Evolutionary conservation across 2,888 invertebrate species (phyloP).

Genomic region (Dasypogon diadema): DNA sequence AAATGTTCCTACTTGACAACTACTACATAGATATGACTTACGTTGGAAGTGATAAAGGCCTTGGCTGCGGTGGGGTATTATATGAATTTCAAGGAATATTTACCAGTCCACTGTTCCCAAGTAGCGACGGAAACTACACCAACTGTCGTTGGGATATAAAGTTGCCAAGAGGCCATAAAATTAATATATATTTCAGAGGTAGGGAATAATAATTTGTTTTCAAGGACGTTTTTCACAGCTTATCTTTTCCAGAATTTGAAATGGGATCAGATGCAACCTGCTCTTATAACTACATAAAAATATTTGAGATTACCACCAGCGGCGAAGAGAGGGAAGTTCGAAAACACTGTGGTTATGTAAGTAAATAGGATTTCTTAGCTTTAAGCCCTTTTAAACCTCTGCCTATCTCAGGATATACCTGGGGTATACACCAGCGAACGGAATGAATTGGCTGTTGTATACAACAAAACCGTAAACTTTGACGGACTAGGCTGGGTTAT

Average conservation of each 20-base stretch:
- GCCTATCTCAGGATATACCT: conserved; percentile 69
- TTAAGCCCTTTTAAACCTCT: not conserved
- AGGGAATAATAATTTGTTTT: too few relatives aligned
- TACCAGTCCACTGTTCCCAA: conserved; percentile 79
- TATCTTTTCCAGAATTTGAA: conserved; percentile 71
- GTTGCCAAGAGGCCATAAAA: conserved; percentile 71
- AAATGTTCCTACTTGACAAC: conserved; percentile 63
- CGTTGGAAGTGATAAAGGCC: conserved; percentile 72
- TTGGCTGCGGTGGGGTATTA: conserved; percentile 78
- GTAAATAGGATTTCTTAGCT: not conserved
- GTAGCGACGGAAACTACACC: conserved; percentile 71
- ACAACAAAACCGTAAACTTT: conserved; percentile 76
- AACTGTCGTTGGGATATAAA: conserved; percentile 76
- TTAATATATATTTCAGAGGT: conserved; percentile 58
- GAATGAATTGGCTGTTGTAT: conserved; percentile 74
- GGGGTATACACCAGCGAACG: conserved; percentile 71
- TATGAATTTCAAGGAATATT: conserved; percentile 75
- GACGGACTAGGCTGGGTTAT: conserved; percentile 75
- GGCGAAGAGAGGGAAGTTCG: conserved; percentile 64
- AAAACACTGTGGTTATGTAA: conserved; percentile 69
- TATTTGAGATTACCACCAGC: conserved; percentile 69
- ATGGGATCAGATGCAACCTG: conserved; percentile 76
- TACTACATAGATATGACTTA: conserved; percentile 73
- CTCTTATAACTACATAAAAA: conserved; percentile 74
- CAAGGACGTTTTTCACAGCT: too few relatives aligned